Evolutionary conservation across 2,113 vertebrate genomes (phyloP).

Genomic region (Diadophis punctatus): DNA sequence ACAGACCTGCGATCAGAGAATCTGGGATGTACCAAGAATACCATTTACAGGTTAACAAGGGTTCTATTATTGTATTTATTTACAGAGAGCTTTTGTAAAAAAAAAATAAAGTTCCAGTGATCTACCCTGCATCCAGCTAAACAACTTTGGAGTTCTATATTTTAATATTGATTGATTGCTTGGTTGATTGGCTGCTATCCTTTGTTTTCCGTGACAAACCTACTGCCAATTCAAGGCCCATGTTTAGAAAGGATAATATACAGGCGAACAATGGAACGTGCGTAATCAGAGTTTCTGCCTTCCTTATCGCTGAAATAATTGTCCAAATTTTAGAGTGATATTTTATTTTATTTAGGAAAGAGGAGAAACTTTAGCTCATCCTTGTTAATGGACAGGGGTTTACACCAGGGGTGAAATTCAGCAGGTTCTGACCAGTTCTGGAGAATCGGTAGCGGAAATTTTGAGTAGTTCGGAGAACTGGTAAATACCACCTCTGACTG

Average conservation of each 20-base stretch:
- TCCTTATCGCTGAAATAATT: not conserved
- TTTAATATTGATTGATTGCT: not conserved
- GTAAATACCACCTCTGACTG: no score
- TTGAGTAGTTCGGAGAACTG: no score
- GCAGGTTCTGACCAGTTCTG: no score
- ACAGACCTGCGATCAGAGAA: not conserved
- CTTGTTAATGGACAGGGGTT: no score
- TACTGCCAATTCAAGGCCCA: not conserved
- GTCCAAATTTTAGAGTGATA: not conserved
- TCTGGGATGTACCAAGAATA: not conserved
- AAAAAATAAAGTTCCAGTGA: not conserved
- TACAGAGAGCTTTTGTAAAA: not conserved
- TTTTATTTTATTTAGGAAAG: not conserved
- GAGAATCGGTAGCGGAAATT: no score
- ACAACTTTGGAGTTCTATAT: not conserved
- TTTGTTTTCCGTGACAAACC: not conserved
- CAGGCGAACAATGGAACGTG: not conserved
- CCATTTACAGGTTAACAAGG: not conserved
- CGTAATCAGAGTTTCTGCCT: not conserved
- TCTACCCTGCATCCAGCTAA: not conserved
- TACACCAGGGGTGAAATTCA: no score
- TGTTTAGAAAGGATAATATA: not conserved
- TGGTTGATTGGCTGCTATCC: not conserved
- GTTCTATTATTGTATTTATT: not conserved
- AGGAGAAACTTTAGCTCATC: no score